Evolutionary conservation across 1,140 invertebrate species (phyloP).

Genomic region (Drosophila bocki): DNA sequence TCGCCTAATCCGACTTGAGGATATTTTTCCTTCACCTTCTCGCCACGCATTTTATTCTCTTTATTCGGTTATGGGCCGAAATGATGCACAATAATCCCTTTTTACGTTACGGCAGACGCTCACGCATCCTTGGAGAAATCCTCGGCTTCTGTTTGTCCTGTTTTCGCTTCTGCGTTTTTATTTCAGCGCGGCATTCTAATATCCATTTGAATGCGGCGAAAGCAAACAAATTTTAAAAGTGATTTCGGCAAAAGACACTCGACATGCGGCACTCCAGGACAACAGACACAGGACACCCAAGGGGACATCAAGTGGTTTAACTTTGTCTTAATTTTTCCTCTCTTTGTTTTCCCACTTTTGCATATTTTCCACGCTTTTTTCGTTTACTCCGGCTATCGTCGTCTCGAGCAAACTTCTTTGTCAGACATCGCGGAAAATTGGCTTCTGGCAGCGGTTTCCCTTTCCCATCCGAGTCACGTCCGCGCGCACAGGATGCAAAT

Average conservation of each 20-base stretch:
- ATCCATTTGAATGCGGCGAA: conserved; percentile 55
- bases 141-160: conserved; percentile 28
- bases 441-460: conserved; percentile 28
- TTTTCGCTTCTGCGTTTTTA: conserved; percentile 13
- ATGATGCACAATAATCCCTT: conserved; percentile 76
- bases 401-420: conserved; percentile 1
- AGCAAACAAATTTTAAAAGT: conserved; percentile 72
- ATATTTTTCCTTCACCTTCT: conserved; percentile 45
- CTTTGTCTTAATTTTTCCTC: conserved; percentile 53
- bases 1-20: conserved; percentile 63
- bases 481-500: conserved; percentile 73
- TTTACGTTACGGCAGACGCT: conserved; percentile 57
- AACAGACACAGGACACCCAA: conserved; percentile 40
- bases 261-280: conserved; percentile 34
- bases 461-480: conserved; percentile 63
- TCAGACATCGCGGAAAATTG: conserved; percentile 56
- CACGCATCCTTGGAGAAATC: conserved; percentile 52
- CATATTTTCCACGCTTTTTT: conserved; percentile 27
- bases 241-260: conserved; percentile 67
- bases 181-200: conserved; percentile 44
- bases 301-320: conserved; percentile 59
- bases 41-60: conserved; percentile 19
- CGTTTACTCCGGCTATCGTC: background rate
- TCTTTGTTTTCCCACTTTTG: conserved; percentile 25
- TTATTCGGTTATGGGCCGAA: conserved; percentile 11